Conservation (phyloP, 2,888 invertebrate species). For the Drosophila ezoana region DNA sequence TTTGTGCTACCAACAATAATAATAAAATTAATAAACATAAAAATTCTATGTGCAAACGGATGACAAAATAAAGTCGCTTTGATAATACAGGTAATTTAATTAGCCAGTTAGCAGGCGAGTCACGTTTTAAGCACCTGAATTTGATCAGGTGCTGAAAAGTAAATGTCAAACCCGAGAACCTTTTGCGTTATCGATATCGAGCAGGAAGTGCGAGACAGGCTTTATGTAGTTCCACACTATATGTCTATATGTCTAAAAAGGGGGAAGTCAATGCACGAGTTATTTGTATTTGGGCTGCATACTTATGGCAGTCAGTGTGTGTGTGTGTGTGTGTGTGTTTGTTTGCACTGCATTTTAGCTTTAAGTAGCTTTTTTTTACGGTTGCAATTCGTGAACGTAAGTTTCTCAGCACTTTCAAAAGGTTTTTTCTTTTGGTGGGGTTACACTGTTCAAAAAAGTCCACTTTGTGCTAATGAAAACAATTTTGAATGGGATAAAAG, state of each 20-base stretch:
- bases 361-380: constrained; percentile 7
- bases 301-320: constrained; percentile 34
- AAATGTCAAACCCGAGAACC: constrained; percentile 60
- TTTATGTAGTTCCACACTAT: constrained; percentile 1
- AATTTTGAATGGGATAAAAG: too few species aligned
- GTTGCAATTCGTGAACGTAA: not conserved
- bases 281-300: constrained; percentile 41
- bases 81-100: constrained; percentile 41
- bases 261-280: constrained; percentile 61
- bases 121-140: constrained; percentile 53
- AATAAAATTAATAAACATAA: constrained; percentile 20
- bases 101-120: constrained; percentile 48
- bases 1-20: constrained; percentile 17
- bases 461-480: too few species aligned
- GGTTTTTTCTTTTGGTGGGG: not conserved
- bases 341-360: constrained; percentile 28
- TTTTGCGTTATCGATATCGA: constrained; percentile 69
- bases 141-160: constrained; percentile 41
- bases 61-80: constrained; percentile 8
- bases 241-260: constrained; percentile 5
- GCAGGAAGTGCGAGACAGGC: constrained; percentile 59
- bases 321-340: constrained; percentile 4
- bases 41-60: constrained; percentile 16
- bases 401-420: constrained; percentile 7
- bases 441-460: not conserved